Conservation (phyloP, 2,888 invertebrate genomes). For the Amphimallon solstitiale region DNA sequence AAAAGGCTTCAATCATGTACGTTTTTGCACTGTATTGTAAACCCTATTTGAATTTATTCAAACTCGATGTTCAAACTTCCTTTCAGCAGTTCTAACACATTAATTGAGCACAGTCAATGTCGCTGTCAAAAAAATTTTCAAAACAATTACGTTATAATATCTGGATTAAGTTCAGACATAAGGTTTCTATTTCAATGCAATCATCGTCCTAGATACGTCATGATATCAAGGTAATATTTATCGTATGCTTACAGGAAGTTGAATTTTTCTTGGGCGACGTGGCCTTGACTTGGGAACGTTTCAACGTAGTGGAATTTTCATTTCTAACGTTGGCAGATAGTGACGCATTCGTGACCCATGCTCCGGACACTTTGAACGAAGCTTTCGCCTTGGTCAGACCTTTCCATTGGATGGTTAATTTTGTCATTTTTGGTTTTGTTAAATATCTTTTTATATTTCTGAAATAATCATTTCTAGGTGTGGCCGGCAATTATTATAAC, state of each 20-base stretch:
- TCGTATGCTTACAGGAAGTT: slow-evolving; percentile 72
- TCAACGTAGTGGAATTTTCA: slow-evolving; percentile 79
- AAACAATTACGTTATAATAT: too few relatives aligned
- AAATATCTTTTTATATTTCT: neutral
- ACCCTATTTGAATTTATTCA: too few relatives aligned
- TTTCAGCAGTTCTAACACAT: too few relatives aligned
- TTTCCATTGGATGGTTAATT: slow-evolving; percentile 76
- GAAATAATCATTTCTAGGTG: slow-evolving; percentile 63
- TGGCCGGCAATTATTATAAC: slow-evolving; percentile 78
- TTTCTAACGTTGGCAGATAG: slow-evolving; percentile 81
- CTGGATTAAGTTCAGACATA: too few relatives aligned
- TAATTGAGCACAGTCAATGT: too few relatives aligned
- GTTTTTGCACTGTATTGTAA: too few relatives aligned
- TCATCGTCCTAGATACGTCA: too few relatives aligned
- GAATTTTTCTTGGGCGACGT: slow-evolving; percentile 81
- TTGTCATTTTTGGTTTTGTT: neutral
- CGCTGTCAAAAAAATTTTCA: too few relatives aligned
- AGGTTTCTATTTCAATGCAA: too few relatives aligned
- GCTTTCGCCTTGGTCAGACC: slow-evolving; percentile 78
- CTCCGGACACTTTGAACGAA: slow-evolving; percentile 77
- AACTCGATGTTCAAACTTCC: too few relatives aligned
- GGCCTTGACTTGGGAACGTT: slow-evolving; percentile 77
- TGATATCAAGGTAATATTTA: too few relatives aligned
- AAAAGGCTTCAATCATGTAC: too few relatives aligned
- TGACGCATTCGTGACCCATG: slow-evolving; percentile 80